Evolutionary conservation across 2,888 invertebrate species (phyloP).

Genomic region (Aphidius colemani): DNA sequence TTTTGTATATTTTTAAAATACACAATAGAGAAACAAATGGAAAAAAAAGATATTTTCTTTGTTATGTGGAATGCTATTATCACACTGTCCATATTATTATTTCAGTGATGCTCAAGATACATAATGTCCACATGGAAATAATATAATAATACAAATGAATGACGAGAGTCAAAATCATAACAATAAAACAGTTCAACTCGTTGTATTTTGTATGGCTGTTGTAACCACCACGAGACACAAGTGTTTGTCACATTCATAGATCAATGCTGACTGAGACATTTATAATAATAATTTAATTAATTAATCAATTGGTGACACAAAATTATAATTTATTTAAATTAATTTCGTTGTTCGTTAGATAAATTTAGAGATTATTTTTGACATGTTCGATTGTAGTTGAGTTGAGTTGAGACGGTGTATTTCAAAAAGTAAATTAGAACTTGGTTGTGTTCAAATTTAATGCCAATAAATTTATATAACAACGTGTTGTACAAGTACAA

Average conservation of each 20-base stretch:
- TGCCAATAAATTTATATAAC: no score
- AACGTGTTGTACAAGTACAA: no score
- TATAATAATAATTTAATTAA: no score
- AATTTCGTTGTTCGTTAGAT: no score
- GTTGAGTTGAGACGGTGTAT: no score
- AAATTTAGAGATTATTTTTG: not conserved
- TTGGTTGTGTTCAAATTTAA: no score
- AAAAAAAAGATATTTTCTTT: not conserved
- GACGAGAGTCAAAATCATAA: conserved; percentile 57
- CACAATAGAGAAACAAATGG: not conserved
- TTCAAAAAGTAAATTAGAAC: no score
- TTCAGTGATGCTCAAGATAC: conserved; percentile 1
- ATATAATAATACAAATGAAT: conserved; percentile 46
- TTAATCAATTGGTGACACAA: no score
- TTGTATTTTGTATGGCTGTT: conserved; percentile 52
- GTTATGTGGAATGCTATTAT: not conserved
- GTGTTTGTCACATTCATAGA: conserved; percentile 1
- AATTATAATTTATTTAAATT: no score
- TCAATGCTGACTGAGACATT: no score
- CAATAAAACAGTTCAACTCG: conserved; percentile 60
- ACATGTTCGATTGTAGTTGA: conserved; percentile 7
- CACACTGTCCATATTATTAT: conserved; percentile 7
- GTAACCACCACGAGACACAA: conserved; percentile 21
- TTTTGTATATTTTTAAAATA: not conserved
- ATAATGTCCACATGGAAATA: not conserved